Conservation (phyloP, 35 echinoderm and acorn worm genomes). For the Heliocidaris tuberculata region DNA sequence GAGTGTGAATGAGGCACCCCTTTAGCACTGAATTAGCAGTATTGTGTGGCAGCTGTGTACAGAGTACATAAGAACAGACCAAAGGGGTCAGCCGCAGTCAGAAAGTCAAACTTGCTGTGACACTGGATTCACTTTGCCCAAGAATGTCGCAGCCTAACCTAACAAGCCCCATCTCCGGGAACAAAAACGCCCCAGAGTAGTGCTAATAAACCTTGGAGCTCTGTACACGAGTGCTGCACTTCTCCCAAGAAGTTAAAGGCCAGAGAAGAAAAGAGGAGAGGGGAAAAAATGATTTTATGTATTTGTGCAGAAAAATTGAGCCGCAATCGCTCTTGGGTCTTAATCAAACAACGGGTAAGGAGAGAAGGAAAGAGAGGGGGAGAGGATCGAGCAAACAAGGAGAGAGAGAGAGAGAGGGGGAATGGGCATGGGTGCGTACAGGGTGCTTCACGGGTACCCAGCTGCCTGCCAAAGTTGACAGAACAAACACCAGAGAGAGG, state of each 20-base stretch:
- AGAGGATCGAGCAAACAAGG: background rate
- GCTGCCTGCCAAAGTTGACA: constrained; percentile 47
- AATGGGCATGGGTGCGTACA: background rate
- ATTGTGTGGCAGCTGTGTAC: constrained; percentile 40
- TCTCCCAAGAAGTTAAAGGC: background rate
- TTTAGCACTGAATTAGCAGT: constrained; percentile 1
- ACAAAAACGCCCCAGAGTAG: background rate
- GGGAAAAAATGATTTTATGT: constrained; percentile 35
- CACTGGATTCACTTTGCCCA: constrained; percentile 12
- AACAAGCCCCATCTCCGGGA: background rate
- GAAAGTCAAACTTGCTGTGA: constrained; percentile 18
- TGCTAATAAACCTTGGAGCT: constrained; percentile 11
- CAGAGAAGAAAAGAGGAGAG: background rate
- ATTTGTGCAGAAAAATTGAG: constrained; percentile 29
- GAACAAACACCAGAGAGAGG: constrained; percentile 47
- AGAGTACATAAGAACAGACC: constrained; percentile 42
- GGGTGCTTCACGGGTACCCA: background rate
- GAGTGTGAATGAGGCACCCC: constrained; percentile 34
- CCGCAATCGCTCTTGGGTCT: constrained; percentile 26
- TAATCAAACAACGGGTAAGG: constrained; percentile 24
- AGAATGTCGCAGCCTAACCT: background rate
- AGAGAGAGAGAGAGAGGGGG: background rate
- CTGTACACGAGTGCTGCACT: background rate
- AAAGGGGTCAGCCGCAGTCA: constrained; percentile 41
- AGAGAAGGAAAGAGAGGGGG: constrained; percentile 22